A percentile compares a stretch with the other conserved stretches of the same genome.
These are phyloP conservation scores for Thymelicus sylvestris DNA, from an alignment of 2,888 invertebrate species.

Conservation along the genomic window DNA sequence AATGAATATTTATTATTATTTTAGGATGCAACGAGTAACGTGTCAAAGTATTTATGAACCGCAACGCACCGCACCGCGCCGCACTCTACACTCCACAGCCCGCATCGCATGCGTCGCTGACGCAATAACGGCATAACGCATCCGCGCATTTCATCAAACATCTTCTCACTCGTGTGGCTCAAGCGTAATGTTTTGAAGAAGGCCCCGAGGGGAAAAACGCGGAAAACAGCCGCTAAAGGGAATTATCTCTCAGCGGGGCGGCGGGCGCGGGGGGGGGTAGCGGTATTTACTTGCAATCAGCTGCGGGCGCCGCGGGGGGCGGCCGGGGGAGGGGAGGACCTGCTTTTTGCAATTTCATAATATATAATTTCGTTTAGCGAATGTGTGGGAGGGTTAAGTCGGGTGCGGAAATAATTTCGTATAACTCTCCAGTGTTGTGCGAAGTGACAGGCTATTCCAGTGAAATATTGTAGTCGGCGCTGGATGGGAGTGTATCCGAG, in stretches of 20 bases:
- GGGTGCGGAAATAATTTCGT: conserved; percentile 37
- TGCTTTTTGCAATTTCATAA: conserved; percentile 50
- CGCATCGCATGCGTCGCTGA: not conserved
- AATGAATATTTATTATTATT: too few relatives aligned
- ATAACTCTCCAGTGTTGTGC: conserved; percentile 34
- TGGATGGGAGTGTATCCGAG: conserved; percentile 28
- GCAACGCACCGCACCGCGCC: too few relatives aligned
- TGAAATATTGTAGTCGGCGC: conserved; percentile 31
- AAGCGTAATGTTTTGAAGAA: conserved; percentile 29
- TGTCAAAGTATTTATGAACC: too few relatives aligned
- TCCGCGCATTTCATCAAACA: conserved; percentile 25
- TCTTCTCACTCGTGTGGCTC: conserved; percentile 17
- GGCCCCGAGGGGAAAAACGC: conserved; percentile 38
- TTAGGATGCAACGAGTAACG: too few relatives aligned
- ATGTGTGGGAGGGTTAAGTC: conserved; percentile 34
- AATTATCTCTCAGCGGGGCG: conserved; percentile 40
- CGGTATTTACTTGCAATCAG: conserved; percentile 46
- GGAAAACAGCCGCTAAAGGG: conserved; percentile 43
- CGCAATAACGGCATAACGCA: conserved; percentile 24
- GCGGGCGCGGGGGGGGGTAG: conserved; percentile 15
- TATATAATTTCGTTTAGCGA: conserved; percentile 38
- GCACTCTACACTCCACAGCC: too few relatives aligned
- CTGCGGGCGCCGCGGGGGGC: conserved; percentile 33
- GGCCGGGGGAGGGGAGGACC: conserved; percentile 28
- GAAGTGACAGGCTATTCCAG: conserved; percentile 35